A percentile compares a stretch with the other conserved stretches of the same genome.
These are phyloP conservation scores for Larimichthys polyactis DNA, from an alignment of 2,113 vertebrate species.

Conservation along the genomic window DNA sequence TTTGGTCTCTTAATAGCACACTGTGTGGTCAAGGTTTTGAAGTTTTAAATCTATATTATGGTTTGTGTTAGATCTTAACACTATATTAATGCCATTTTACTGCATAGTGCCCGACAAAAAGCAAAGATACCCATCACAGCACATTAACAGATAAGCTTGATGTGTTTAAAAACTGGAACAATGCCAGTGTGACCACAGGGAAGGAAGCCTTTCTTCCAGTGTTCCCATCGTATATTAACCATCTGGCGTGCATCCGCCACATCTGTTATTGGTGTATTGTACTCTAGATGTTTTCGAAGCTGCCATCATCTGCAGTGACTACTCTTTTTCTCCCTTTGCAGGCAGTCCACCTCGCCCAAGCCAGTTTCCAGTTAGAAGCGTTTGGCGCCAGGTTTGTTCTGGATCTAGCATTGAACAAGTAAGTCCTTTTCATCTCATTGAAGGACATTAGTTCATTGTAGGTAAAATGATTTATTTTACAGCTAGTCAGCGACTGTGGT, in stretches of 20 bases:
- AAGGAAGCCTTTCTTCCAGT: constrained; percentile 32
- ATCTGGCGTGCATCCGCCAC: constrained; percentile 51
- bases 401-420: constrained; percentile 97
- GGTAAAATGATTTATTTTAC: constrained; percentile 1
- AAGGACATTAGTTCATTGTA: neutral
- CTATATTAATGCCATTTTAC: neutral
- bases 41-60: neutral
- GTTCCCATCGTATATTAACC: constrained; percentile 34
- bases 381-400: constrained; percentile 95
- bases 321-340: constrained; percentile 68
- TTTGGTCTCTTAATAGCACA: neutral
- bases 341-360: constrained; percentile 94
- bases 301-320: constrained; percentile 10
- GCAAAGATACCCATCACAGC: neutral
- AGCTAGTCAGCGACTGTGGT: neutral
- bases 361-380: constrained; percentile 96
- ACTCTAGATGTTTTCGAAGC: constrained; percentile 6
- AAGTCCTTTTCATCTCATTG: constrained; percentile 77
- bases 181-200: constrained; percentile 25
- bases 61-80: neutral
- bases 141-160: constrained; percentile 14
- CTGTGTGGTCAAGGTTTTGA: constrained; percentile 8
- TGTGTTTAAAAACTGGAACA: constrained; percentile 9
- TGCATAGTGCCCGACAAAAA: neutral
- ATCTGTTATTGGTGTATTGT: constrained; percentile 35